Evolutionary conservation across 2,797 vertebrate genomes (phyloP).

Genomic region (Kryptopterus vitreolus): DNA sequence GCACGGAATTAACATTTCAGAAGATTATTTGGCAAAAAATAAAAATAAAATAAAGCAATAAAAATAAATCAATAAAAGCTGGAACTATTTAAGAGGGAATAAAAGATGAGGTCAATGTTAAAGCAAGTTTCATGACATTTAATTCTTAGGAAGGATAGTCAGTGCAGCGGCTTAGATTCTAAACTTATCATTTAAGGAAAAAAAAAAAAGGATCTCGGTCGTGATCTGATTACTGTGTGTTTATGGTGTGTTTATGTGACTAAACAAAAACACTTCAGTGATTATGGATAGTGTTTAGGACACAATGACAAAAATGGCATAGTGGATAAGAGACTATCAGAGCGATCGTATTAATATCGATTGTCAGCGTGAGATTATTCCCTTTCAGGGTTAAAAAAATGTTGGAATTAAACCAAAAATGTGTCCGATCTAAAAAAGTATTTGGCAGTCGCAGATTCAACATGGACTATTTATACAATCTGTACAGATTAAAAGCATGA

Average conservation of each 20-base stretch:
- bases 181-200: background rate
- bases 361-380: background rate
- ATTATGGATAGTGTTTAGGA: slow-evolving; percentile 3
- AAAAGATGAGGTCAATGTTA: background rate
- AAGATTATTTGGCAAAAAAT: background rate
- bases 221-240: background rate
- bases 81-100: background rate
- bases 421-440: background rate
- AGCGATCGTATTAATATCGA: too few relatives aligned
- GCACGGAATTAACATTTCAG: background rate
- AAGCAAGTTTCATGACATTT: slow-evolving; percentile 2
- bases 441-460: background rate
- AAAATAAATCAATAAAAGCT: too few relatives aligned
- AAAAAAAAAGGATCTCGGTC: background rate
- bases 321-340: background rate
- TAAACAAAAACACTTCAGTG: background rate
- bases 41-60: too few relatives aligned
- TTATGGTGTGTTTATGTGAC: background rate
- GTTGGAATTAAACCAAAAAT: background rate
- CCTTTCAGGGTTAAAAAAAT: too few relatives aligned
- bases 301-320: background rate
- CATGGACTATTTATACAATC: slow-evolving; percentile 7
- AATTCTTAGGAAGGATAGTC: background rate
- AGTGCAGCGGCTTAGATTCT: background rate
- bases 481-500: slow-evolving; percentile 23